Evolutionary conservation across 2,888 invertebrate genomes (phyloP), one percentile per base, ranked within the genome.

Genomic region (Baccha elongata): DNA sequence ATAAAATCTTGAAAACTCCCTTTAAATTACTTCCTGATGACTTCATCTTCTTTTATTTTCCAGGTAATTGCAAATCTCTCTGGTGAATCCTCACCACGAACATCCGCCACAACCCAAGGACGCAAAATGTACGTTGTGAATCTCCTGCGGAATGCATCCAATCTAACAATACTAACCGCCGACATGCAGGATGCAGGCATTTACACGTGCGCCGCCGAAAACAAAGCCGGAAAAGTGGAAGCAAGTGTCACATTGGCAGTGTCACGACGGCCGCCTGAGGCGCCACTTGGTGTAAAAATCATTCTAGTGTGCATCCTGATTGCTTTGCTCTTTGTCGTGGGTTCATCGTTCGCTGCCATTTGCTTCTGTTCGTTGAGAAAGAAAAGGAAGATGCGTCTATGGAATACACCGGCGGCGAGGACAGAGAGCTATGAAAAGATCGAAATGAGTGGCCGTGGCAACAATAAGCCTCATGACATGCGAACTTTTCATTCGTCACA

Each of bases 151-250:
- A 93, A 93, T 87, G 93, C 93, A 67, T 95, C 95, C 88, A 94
- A 94, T 89, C 91, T 96, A 88, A 95, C 94, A 5, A 94, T 96
- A 84, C 92, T 94, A 86, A 92, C 94, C 29, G 94, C 94, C 6
- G 95, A 95, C 79, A 90, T 94, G 84, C 94, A 94, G 89, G 96
- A 96, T 88, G 93, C 95, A 40, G 96, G 96, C 44, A 92, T 93
- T 53, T 96, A 96, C 88, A 93, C 93, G 48, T 96, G 96, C 88
- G 92, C 93, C 67, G 96, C 96, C 0, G 95, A 96, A 89, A 96
- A 96, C 88, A 94, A 94, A 89, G 96, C 96, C 3, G 96, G 96
- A 1, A 93, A 93, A 87, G 94, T 94, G 10, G 94, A 95, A 89
- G 94, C 94, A 19, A 94, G 94, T 87, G 94, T 96, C 71, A 95